Base-by-base conservation (phyloP, 37 sponge, comb jelly and placozoan genomes). In the Geodia barretti region DNA sequence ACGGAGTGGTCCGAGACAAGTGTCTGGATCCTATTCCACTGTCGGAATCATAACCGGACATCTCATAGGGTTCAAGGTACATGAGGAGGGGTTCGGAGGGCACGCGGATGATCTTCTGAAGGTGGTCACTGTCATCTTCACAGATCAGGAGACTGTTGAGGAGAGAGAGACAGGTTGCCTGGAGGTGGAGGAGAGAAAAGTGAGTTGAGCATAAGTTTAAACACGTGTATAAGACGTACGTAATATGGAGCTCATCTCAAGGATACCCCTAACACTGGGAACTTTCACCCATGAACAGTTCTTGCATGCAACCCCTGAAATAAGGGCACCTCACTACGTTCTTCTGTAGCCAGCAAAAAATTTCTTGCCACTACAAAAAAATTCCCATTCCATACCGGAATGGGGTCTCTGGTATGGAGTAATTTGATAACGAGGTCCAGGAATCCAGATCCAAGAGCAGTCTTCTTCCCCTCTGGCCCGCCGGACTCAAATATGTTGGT, bases 371-470 rank as follows among this genome's bases (percentile, higher is more conserved):
- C n/a, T n/a, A n/a, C n/a, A n/a, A n/a, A 3, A 31, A 31, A 5
- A 30, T 28, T 28, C n/a, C n/a, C 3, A 23, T 41, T 61, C 59
- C 93, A 81, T 26, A 94, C 95, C 4, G 95, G 96, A 30, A 95
- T 65, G 9, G 96, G 96, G 66, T 92, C 88, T 33, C 82, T 68
- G 31, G 83, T 59, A 19, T 89, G 72, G 47, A 95, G 85, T 1
- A 95, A 86, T 64, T 95, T 86, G 68, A 95, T 72, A 35, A 82
- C 85, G 82, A 90, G 78, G 73, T 80, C 84, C 31, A 95, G 68
- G 41, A 95, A 58, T 31, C 96, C 96, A 8, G 93, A 84, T 35
- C 84, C 86, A 0, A 95, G 59, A 3, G 96, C 89, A 1, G 36
- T 83, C 82, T 92, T 88, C 61, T 75, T 81, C 0, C 93, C 88